Base-by-base conservation (phyloP, 2,888 invertebrate genomes). In the Dynastes maya region DNA sequence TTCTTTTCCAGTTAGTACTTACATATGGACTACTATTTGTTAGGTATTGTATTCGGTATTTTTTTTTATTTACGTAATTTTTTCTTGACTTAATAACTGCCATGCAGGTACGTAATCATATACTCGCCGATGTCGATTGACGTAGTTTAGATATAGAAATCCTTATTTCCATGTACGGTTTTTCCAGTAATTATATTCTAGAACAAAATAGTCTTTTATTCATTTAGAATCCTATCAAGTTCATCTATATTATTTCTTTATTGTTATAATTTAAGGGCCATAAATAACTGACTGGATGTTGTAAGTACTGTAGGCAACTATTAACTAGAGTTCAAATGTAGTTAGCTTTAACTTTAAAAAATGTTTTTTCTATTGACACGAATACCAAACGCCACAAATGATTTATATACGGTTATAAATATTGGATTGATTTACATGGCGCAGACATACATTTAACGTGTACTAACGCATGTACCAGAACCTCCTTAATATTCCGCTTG, bases 401-500 rank as follows among this genome's bases (percentile, higher is more conserved):
- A 74, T 74, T 74, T 74, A 74, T 74, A 61, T 16, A 58, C 27
- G 40, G 63, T 49, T 49, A 27, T 74, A 74, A 74, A 74, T 74
- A 61, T 74, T 74, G 61, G 22, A 61, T 49, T 40, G 49, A 61
- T 40, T 74, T 74, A 61, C 72, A 74, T 61, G 63, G 40, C 55
- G 58, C 16, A 40, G 61, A 75, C 49, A 65, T 63, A 75, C 8
- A 61, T 63, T 51, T 51, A 78, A 78, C 71, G 78, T 78, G 78
- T 58, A 71, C 70, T 64, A 74, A 40, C 78, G 53, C 78, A 78
- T 72, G 78, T 72, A 55, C 72, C 55, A 70, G 27, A 68, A 72
- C 5, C 72, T 74, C 32, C 27, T 78, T 78, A 78, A 74, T 78
- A 78, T 78, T 72, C 78, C 22, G 40, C 53, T 45, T 53, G 65